Conservation (phyloP, 2,113 vertebrate species). For the Orthochromis indermauri region DNA sequence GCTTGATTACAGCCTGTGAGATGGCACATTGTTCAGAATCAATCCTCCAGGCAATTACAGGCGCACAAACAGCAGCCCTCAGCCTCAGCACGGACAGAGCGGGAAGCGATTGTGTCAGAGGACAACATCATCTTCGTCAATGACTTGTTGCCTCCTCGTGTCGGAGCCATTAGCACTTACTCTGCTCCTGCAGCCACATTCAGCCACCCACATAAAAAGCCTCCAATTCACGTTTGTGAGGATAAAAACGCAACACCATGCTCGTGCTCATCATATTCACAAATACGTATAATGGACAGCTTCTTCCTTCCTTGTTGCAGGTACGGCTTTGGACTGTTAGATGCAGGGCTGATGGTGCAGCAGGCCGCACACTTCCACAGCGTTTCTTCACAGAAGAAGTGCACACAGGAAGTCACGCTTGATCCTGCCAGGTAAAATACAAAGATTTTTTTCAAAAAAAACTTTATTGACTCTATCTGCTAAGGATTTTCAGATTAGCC, state of each 20-base stretch:
- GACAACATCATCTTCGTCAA: slow-evolving; percentile 64
- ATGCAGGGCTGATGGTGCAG: slow-evolving; percentile 63
- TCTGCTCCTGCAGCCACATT: slow-evolving; percentile 11
- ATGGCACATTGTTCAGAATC: slow-evolving; percentile 69
- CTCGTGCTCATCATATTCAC: background rate
- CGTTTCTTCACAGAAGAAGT: slow-evolving; percentile 32
- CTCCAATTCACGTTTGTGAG: background rate
- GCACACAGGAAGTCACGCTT: slow-evolving; percentile 18
- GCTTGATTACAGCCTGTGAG: slow-evolving; percentile 70
- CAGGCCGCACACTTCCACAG: slow-evolving; percentile 31
- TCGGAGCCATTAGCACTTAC: slow-evolving; percentile 52
- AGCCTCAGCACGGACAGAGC: slow-evolving; percentile 50
- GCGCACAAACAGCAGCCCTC: slow-evolving; percentile 51
- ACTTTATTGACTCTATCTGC: background rate
- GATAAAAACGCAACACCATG: background rate
- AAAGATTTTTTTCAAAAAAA: background rate
- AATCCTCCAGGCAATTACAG: slow-evolving; percentile 68
- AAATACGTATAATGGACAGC: background rate
- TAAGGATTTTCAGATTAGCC: background rate
- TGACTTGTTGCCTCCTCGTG: slow-evolving; percentile 67
- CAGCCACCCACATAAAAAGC: slow-evolving; percentile 23
- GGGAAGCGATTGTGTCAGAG: slow-evolving; percentile 62
- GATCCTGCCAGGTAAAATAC: slow-evolving; percentile 26
- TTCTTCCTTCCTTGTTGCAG: slow-evolving; percentile 10
- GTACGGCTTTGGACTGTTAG: slow-evolving; percentile 60